Base-by-base conservation (phyloP, 1,140 invertebrate genomes). In the Rhynchophorus ferrugineus region DNA sequence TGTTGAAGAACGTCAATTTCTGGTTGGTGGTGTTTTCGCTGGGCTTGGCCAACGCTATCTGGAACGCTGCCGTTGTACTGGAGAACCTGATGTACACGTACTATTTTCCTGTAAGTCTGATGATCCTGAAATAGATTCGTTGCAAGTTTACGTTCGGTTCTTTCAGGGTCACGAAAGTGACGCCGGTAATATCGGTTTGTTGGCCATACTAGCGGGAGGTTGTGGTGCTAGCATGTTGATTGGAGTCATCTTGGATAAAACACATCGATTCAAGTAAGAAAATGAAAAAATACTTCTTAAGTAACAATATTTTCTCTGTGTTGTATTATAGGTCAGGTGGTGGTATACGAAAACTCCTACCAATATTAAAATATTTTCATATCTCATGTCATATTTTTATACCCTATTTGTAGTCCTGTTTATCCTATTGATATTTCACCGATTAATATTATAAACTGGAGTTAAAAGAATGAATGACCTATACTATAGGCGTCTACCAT, bases 251-350 rank as follows among this genome's bases (percentile, higher is more conserved):
- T 51, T 63, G 37, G 61, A 63, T 39, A 61, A 59, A 38, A 61
- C 59, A 8, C 59, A 63, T 38, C 29, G 42, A 19, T 63, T 63
- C 33, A 61, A 61, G 61, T 63, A 54, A 55, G 42, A 51, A n/a
- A 8, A 6, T 22, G 33, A n/a, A n/a, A n/a, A n/a, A n/a, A n/a
- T n/a, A n/a, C n/a, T n/a, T n/a, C n/a, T n/a, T n/a, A n/a, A n/a
- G n/a, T n/a, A n/a, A n/a, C n/a, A n/a, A n/a, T n/a, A n/a, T n/a
- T n/a, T n/a, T n/a, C n/a, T n/a, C n/a, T n/a, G n/a, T n/a, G n/a
- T n/a, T n/a, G n/a, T n/a, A n/a, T n/a, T n/a, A n/a, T n/a, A n/a
- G n/a, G n/a, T n/a, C n/a, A n/a, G n/a, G n/a, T n/a, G n/a, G n/a
- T n/a, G n/a, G n/a, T n/a, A n/a, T n/a, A n/a, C n/a, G n/a, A n/a